phyloP scores from a whole-genome alignment of 2,888 invertebrate genomes.

The Syrista parreyssii region DNA sequence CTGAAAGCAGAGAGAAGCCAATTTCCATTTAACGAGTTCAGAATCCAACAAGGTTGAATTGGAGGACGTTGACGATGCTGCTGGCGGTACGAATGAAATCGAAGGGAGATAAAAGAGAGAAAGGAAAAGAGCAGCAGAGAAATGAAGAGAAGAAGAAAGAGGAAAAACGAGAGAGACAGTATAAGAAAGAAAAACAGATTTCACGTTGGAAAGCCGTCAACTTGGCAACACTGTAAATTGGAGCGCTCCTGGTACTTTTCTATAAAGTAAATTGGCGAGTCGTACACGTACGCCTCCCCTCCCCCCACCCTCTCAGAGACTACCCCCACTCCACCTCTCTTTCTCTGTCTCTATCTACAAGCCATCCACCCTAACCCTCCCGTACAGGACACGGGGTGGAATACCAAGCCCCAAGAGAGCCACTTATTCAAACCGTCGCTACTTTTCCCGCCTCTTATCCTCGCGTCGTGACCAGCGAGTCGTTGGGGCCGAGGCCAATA shows the following conservation, averaged over 20 bases:
- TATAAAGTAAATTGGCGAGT: conserved; percentile 5
- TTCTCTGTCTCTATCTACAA: neutral
- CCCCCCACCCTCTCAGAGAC: neutral
- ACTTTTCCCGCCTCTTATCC: conserved; percentile 11
- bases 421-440: conserved; percentile 35
- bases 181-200: neutral
- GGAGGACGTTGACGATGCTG: neutral
- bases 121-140: neutral
- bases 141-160: neutral
- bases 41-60: neutral
- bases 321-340: neutral
- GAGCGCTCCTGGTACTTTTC: neutral
- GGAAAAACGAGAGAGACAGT: neutral
- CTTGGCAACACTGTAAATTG: neutral
- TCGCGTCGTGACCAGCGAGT: neutral
- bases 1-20: conserved; percentile 56
- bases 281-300: neutral
- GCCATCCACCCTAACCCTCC: neutral
- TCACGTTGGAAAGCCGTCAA: neutral
- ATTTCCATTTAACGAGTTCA: neutral
- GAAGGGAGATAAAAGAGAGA: neutral
- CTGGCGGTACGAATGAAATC: neutral
- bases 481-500: conserved; percentile 2
- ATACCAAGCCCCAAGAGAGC: conserved; percentile 20
- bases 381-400: conserved; percentile 1